A percentile compares a stretch with the other conserved stretches of the same genome.
Conservation (phyloP, 2,113 vertebrate species). For the Damaliscus lunatus region DNA sequence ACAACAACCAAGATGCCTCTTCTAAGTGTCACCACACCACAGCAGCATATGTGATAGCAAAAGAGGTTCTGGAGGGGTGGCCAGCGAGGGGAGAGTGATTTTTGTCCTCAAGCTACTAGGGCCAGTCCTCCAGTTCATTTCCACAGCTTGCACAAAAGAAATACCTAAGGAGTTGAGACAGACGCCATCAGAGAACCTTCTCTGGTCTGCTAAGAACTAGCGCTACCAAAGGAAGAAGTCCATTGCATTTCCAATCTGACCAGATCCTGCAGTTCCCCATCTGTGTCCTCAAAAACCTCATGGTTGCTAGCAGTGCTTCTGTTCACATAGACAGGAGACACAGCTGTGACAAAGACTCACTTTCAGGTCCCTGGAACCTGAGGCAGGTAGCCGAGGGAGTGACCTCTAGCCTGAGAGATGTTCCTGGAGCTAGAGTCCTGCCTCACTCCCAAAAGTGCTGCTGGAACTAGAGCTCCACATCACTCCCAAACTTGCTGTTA, state of each 20-base stretch:
- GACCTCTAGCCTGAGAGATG: neutral
- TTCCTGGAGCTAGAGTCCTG: neutral
- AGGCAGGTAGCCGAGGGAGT: neutral
- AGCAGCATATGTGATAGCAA: no score
- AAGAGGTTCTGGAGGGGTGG: no score
- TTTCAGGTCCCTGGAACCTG: neutral
- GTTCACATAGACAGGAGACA: neutral
- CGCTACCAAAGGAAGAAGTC: neutral
- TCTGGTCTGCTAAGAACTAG: neutral
- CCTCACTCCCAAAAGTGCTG: neutral
- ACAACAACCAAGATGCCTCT: no score
- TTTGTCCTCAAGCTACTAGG: no score
- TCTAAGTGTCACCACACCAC: neutral
- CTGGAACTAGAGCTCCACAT: no score
- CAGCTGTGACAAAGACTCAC: fast-evolving
- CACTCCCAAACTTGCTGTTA: neutral
- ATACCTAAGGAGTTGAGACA: no score
- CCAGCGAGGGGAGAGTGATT: no score
- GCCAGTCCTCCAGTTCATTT: no score
- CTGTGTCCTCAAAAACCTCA: neutral
- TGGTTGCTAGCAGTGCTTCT: neutral
- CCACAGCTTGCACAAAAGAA: no score
- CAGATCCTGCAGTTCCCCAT: neutral
- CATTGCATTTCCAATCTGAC: neutral
- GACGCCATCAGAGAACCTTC: no score